These are phyloP conservation scores for Bovichtus variegatus DNA, from an alignment of 2,797 vertebrate species.

Conservation along the genomic window DNA sequence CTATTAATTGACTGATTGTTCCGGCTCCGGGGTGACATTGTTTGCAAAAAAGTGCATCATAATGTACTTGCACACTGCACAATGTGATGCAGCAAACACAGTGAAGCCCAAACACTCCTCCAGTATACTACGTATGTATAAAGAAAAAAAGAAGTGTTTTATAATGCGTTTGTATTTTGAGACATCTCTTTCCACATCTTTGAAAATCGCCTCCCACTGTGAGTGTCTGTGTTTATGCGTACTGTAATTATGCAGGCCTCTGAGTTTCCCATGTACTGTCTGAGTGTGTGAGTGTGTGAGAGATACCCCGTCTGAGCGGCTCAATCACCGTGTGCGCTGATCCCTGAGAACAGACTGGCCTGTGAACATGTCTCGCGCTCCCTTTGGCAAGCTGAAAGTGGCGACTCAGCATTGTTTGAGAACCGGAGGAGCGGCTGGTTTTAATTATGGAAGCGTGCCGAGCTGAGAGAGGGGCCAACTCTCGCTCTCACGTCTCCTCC, in stretches of 20 bases:
- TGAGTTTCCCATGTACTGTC: slow-evolving; percentile 5
- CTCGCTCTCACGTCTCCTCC: slow-evolving; percentile 49
- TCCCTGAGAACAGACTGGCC: slow-evolving; percentile 46
- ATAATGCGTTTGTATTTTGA: background rate
- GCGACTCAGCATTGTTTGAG: slow-evolving; percentile 63
- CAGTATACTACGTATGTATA: background rate
- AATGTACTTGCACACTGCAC: background rate
- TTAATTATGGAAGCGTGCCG: slow-evolving; percentile 70
- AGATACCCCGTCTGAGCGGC: slow-evolving; percentile 20
- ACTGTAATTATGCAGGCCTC: slow-evolving; percentile 6
- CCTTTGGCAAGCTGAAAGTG: slow-evolving; percentile 44
- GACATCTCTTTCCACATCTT: slow-evolving; percentile 4
- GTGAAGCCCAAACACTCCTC: background rate
- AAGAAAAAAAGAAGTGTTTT: background rate
- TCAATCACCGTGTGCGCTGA: slow-evolving; percentile 48
- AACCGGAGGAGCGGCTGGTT: slow-evolving; percentile 46
- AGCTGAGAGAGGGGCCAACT: slow-evolving; percentile 49
- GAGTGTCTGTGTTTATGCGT: slow-evolving; percentile 4
- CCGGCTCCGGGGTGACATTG: too few species aligned
- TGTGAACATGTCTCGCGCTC: slow-evolving; percentile 39
- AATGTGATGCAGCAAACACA: background rate
- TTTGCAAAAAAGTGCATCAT: too few species aligned
- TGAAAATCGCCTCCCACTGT: background rate
- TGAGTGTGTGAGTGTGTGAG: slow-evolving; percentile 6
- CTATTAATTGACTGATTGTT: background rate